Base-by-base conservation (phyloP, 2,797 vertebrate genomes). In the Galago senegalensis region DNA sequence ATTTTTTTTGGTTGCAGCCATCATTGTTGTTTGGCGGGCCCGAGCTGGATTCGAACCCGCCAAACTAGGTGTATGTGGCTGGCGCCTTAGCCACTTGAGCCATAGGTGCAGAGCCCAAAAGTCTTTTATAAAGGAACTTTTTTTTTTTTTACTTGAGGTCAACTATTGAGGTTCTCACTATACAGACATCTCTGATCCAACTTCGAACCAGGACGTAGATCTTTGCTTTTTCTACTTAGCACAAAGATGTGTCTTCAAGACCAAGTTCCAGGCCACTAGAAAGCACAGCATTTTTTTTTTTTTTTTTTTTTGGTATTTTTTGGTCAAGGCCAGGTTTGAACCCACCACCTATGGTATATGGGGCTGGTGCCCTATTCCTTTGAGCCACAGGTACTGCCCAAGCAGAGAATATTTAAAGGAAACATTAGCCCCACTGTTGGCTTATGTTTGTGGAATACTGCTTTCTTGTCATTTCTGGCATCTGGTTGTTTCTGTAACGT, bases 381-480 rank as follows among this genome's bases (percentile, higher is more conserved):
- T 43, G 40, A 43, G 40, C 40, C 40, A 43, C 40, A 43, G 40
- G 40, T 43, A 6, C 40, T 43, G 40, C 40, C 40, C 40, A 37
- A 82, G 49, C 13, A 11, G 14, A 92, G 11, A 63, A 9, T 27
- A 53, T 76, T 89, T 72, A 34, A 69, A 82, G 29, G 9, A 65
- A 82, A 82, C 7, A 83, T 12, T 4, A 89, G 23, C 23, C 46
- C 92, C 40, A 29, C 3, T 21, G 21, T 67, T 69, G 84, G 58
- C 31, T 73, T 67, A 29, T 53, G 70, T 87, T 72, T 90, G 58
- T 43, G 58, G 37, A 56, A 63, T 67, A 80, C 46, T 56, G 29
- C 29, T 94, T 79, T 87, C 76, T 46, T 87, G 23, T 82, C 21
- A 53, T 90, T 70, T 87, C 31, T 79, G 76, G 65, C 63, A 73